Base-by-base conservation (phyloP, 2,113 vertebrate species). In the Gymnarchus niloticus region DNA sequence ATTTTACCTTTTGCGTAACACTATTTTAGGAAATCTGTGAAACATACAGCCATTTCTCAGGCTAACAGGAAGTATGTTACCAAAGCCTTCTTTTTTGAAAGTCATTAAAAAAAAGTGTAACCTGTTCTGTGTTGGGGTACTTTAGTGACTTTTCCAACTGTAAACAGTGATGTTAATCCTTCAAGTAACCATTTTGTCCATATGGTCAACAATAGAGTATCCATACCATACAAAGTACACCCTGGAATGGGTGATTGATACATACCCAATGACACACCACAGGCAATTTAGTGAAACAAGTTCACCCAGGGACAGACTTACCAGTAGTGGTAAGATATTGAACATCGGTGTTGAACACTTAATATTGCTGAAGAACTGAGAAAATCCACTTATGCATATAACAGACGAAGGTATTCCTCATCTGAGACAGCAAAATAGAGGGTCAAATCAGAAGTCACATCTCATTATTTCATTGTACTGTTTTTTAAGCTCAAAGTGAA, bases 11-110 rank as follows among this genome's bases (percentile, higher is more conserved):
- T 51, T 56, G 48, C 65, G 76, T 37, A 85, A 85, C 17, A 52
- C 48, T 85, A 69, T 54, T 85, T 85, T 77, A 23, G 65, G 49
- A 73, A 85, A 85, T 33, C 6, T 56, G 52, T 23, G 14, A 56
- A 41, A 41, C n/a, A 21, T 17, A 5, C 25, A 17, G 76, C 54
- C 21, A 37, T 76, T 77, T 77, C 65, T 44, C 65, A 76, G 69
- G 84, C 21, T 37, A 23, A 19, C 61, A 76, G 65, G 25, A 85
- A 76, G 37, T 37, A 48, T 65, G 28, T 85, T 85, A 28, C 51
- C 28, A 51, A 69, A 48, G 25, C 25, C 2, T 33, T 33, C 3
- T 76, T 14, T 83, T 59, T 84, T 28, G 37, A 84, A 25, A 49
- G 6, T 19, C 2, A 33, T n/a, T 5, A 3, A 25, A n/a, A 84